These are phyloP conservation scores for Pristis pectinata DNA, from an alignment of 2,797 vertebrate genomes.

Conservation along the genomic window DNA sequence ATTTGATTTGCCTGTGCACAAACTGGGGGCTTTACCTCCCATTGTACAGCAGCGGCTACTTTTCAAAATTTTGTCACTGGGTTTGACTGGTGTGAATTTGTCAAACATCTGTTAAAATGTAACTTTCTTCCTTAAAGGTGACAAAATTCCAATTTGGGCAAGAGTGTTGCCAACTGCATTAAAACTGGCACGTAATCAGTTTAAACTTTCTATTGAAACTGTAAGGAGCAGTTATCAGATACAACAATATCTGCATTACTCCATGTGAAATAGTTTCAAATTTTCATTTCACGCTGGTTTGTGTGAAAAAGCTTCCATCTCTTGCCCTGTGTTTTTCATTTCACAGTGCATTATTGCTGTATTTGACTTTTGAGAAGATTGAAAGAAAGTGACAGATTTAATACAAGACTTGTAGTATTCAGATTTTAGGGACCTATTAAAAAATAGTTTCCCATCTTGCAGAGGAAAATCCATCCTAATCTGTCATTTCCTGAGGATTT, in stretches of 20 bases:
- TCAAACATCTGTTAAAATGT: too few relatives aligned
- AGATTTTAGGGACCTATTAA: neutral
- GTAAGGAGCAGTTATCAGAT: neutral
- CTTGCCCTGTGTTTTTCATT: neutral
- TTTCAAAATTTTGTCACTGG: too few relatives aligned
- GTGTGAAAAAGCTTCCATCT: neutral
- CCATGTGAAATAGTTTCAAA: neutral
- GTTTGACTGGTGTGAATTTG: too few relatives aligned
- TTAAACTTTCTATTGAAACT: neutral
- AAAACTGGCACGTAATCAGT: neutral
- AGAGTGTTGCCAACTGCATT: too few relatives aligned
- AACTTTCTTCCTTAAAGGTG: too few relatives aligned
- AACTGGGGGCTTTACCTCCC: too few relatives aligned
- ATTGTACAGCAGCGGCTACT: too few relatives aligned
- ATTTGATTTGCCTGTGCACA: too few relatives aligned
- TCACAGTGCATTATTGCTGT: neutral
- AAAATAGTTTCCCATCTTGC: too few relatives aligned
- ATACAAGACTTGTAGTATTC: neutral
- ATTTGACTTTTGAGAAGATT: neutral
- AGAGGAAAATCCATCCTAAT: neutral
- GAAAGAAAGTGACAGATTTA: neutral
- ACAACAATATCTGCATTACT: neutral
- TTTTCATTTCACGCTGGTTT: neutral
- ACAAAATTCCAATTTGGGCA: too few relatives aligned
- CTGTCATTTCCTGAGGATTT: neutral